A percentile compares a stretch with the other conserved stretches of the same genome.
phyloP scores from a whole-genome alignment of 2,797 vertebrate species.

The Novumbra hubbsi region DNA sequence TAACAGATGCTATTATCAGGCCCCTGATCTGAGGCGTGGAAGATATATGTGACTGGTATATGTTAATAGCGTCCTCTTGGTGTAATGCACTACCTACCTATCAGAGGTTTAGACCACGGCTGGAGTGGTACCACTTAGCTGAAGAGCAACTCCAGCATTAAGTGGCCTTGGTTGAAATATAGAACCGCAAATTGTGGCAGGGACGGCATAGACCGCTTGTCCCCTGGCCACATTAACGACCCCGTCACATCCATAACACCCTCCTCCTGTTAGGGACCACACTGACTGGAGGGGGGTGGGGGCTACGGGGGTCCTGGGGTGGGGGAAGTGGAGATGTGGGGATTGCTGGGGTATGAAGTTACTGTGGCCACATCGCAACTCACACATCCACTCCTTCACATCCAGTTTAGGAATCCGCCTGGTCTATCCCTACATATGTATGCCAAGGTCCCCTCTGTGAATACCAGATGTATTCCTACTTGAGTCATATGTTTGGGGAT shows the following conservation, averaged over 20 bases:
- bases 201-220: conserved; percentile 64
- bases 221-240: conserved; percentile 40
- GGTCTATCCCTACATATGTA: conserved; percentile 70
- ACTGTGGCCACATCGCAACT: conserved; percentile 6
- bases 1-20: conserved; percentile 99
- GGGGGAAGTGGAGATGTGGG: conserved; percentile 36
- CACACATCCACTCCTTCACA: conserved; percentile 27
- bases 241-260: conserved; percentile 63
- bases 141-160: conserved; percentile 84
- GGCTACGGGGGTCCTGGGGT: neutral
- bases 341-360: conserved; percentile 21
- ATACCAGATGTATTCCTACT: conserved; percentile 71
- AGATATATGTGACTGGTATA: conserved; percentile 96
- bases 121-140: conserved; percentile 87
- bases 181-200: conserved; percentile 74
- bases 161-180: conserved; percentile 81
- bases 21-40: conserved; percentile 84
- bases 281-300: neutral
- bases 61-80: conserved; percentile 86
- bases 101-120: conserved; percentile 80
- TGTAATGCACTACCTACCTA: conserved; percentile 82
- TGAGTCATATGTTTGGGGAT: conserved; percentile 41
- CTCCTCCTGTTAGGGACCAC: conserved; percentile 31
- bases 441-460: conserved; percentile 65
- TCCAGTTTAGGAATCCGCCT: conserved; percentile 66